Conservation (phyloP, 2,888 invertebrate genomes). For the Cordilura impudica region DNA sequence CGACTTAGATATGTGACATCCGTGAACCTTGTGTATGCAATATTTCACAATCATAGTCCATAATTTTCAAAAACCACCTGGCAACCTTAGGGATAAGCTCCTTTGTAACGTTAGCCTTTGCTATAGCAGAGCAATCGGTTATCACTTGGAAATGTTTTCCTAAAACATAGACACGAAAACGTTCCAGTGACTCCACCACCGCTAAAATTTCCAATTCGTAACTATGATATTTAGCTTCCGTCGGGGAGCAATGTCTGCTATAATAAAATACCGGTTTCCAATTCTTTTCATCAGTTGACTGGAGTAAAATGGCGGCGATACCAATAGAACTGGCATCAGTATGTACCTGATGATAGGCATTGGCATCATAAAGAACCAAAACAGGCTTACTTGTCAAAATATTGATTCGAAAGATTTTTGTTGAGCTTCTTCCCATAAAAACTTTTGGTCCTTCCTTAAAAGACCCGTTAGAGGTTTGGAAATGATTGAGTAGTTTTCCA, state of each 20-base stretch:
- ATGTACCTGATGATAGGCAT: not conserved
- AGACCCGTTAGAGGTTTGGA: constrained; percentile 46
- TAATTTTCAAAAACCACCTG: not conserved
- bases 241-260: constrained; percentile 19
- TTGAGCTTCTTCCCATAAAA: constrained; percentile 30
- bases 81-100: not conserved
- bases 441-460: not conserved
- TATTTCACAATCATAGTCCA: constrained; percentile 17
- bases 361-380: not conserved
- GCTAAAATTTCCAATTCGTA: constrained; percentile 31
- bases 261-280: constrained; percentile 5
- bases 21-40: constrained; percentile 2
- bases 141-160: not conserved
- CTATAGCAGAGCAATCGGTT: constrained; percentile 7
- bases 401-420: not conserved
- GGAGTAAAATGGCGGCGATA: not conserved
- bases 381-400: constrained; percentile 2
- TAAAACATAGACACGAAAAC: constrained; percentile 32
- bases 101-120: not conserved
- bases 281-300: not conserved
- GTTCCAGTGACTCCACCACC: constrained; percentile 16
- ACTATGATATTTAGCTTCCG: constrained; percentile 20
- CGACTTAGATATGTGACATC: constrained; percentile 40
- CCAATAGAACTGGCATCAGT: constrained; percentile 5
- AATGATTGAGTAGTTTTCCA: too few relatives aligned